Percentiles rank a stretch among this genome's conserved stretches.
Conservation (phyloP, 2,113 vertebrate species). For the Charadrius vociferus region DNA sequence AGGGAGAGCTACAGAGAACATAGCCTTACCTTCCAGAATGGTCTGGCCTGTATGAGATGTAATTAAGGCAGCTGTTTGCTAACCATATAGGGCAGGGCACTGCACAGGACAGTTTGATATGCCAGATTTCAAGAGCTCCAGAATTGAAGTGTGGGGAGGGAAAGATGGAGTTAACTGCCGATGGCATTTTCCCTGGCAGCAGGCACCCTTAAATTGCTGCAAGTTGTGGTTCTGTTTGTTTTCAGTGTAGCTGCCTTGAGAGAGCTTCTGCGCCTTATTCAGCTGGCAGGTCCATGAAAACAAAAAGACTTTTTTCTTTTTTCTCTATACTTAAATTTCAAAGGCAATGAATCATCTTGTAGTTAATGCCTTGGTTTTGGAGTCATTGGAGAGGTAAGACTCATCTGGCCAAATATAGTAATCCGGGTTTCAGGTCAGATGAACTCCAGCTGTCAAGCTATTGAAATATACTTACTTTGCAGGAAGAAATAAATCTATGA, state of each 20-base stretch:
- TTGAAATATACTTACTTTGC: slow-evolving; percentile 15
- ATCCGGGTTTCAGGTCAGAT: not conserved
- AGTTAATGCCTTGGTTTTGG: not conserved
- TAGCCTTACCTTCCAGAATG: not conserved
- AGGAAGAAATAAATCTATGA: slow-evolving; percentile 42
- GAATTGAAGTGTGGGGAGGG: not conserved
- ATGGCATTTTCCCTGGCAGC: not conserved
- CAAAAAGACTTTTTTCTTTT: not conserved
- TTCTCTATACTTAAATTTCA: not conserved
- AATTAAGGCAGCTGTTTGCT: not conserved
- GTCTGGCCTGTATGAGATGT: no score
- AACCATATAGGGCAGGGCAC: no score
- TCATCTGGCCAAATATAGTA: not conserved
- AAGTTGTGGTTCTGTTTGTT: not conserved
- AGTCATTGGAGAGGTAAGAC: not conserved
- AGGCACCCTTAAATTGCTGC: not conserved
- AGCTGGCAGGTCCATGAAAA: not conserved
- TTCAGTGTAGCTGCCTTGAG: not conserved
- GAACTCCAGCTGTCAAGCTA: not conserved
- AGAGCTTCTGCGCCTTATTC: not conserved
- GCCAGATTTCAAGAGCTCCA: not conserved
- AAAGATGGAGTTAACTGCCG: not conserved
- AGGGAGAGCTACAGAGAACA: not conserved
- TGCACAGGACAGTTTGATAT: no score
- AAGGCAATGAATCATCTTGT: not conserved